phyloP scores from a whole-genome alignment of 2,113 vertebrate genomes.

The Ctenomys sociabilis region DNA sequence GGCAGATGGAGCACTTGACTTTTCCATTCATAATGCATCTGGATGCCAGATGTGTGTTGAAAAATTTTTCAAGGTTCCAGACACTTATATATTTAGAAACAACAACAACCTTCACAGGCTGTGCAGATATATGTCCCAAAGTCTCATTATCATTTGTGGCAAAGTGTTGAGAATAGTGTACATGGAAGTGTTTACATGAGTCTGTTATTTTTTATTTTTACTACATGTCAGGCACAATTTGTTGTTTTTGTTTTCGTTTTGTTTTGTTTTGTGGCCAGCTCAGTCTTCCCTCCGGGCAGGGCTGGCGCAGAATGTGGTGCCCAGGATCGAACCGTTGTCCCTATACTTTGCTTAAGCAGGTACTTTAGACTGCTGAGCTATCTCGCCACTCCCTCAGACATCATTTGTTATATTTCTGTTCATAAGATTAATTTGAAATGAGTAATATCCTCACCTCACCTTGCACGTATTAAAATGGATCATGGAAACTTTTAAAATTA shows the following conservation, averaged over 20 bases:
- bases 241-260: not conserved
- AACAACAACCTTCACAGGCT: not conserved
- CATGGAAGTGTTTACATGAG: not conserved
- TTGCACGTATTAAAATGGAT: not conserved
- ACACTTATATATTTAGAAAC: constrained; percentile 5
- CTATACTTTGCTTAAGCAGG: too few species aligned
- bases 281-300: too few species aligned
- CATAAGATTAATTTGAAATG: not conserved
- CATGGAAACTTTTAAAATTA: not conserved
- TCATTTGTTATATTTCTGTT: not conserved
- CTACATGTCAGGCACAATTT: not conserved
- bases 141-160: not conserved
- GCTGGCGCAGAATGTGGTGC: too few species aligned
- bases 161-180: not conserved
- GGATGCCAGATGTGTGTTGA: not conserved
- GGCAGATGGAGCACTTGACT: not conserved
- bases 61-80: not conserved
- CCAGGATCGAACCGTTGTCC: too few species aligned
- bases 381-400: not conserved
- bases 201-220: not conserved
- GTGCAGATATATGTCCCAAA: not conserved
- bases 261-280: too few species aligned
- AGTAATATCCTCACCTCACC: not conserved
- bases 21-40: not conserved
- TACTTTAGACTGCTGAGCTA: too few species aligned